Conservation (phyloP, 1,140 invertebrate species). For the Bombyx mandarina region DNA sequence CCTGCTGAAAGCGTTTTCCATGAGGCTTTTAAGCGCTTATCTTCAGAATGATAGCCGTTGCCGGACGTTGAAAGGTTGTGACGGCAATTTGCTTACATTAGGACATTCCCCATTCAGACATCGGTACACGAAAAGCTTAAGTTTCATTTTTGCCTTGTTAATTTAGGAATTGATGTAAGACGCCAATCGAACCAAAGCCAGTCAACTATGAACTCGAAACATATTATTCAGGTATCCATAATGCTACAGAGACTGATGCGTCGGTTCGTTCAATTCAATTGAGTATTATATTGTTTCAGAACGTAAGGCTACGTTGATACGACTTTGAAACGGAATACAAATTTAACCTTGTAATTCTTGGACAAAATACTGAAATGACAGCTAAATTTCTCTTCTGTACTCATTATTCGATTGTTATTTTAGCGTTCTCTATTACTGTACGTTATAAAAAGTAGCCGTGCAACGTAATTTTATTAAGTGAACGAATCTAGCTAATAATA, state of each 20-base stretch:
- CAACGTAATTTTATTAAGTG: no score
- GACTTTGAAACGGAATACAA: conserved; percentile 4
- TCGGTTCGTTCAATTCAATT: conserved; percentile 41
- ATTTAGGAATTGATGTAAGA: no score
- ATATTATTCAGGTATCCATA: conserved; percentile 39
- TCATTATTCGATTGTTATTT: no score
- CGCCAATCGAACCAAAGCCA: conserved; percentile 27
- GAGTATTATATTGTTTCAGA: conserved; percentile 51
- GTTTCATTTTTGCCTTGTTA: background rate
- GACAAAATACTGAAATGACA: background rate
- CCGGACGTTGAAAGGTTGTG: conserved; percentile 61
- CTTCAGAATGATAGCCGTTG: conserved; percentile 65
- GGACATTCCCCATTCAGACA: conserved; percentile 46
- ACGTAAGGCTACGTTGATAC: conserved; percentile 36
- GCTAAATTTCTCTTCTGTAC: background rate
- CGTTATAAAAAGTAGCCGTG: no score
- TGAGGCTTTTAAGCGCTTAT: conserved; percentile 68
- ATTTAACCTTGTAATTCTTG: conserved; percentile 13
- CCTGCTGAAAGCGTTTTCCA: conserved; percentile 61
- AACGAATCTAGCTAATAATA: conserved; percentile 5
- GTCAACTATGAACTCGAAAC: conserved; percentile 47
- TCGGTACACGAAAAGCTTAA: conserved; percentile 10
- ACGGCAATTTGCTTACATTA: conserved; percentile 69
- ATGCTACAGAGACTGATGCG: conserved; percentile 29
- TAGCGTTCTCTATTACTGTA: no score